Evolutionary conservation across 2,888 invertebrate species (phyloP), one percentile per base, ranked within the genome.

Genomic region (Protonemura montana): DNA sequence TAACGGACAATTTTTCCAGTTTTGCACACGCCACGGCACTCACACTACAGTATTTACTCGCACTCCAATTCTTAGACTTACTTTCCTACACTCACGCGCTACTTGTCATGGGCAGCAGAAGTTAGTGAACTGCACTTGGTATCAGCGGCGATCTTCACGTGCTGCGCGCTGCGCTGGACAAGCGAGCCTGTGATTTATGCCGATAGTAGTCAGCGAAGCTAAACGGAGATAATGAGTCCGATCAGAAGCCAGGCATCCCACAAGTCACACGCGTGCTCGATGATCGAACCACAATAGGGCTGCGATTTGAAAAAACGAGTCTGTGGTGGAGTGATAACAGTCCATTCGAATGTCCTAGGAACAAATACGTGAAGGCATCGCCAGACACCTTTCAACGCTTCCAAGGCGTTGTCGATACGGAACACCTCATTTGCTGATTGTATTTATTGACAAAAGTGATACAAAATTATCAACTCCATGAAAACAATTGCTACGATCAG

Each of bases 31-130:
- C 16, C 59, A 84, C 59, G 59, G 59, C 59, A 21, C 59, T 59
- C 59, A 59, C 21, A 59, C 59, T 59, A 59, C 59, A 21, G 13
- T 21, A 59, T 21, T 2, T 13, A 59, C 59, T 59, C 59, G 59
- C 59, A 59, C 59, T 59, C 59, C 59, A 13, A 59, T 59, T 16
- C 59, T 3, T 59, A 41, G n/a, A 59, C 59, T 59, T 59, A 59
- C 6, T 3, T 59, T 16, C 59, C 13, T 59, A 21, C 59, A 29
- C 29, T 27, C 78, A 25, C 78, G 27, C 27, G 27, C 76, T 76
- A 84, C 6, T 84, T 84, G 84, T 84, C 84, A 76, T 76, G 84
- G 42, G 30, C 59, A 29, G 84, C 84, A 83, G 42, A 10, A 27
- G 28, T 21, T 21, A 28, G 76, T 29, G 25, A 84, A 59, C 27